phyloP scores from a whole-genome alignment of 2,113 vertebrate genomes.

The Argyrosomus japonicus region DNA sequence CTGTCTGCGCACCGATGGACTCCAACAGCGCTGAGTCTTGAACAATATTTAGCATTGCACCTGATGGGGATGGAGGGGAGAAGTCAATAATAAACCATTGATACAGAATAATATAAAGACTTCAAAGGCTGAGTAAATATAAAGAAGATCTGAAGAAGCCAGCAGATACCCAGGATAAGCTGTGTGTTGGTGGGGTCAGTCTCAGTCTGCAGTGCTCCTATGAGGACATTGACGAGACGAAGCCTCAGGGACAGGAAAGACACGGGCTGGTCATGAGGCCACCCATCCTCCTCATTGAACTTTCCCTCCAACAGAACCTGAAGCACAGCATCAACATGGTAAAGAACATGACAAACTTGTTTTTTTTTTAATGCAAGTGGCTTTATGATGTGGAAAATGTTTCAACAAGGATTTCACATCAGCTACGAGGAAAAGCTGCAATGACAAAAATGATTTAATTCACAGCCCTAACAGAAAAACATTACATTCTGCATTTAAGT shows the following conservation, averaged over 20 bases:
- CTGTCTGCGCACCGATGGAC: constrained; percentile 94
- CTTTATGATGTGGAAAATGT: not conserved
- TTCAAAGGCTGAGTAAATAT: not conserved
- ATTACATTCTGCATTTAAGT: not conserved
- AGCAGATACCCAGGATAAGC: constrained; percentile 91
- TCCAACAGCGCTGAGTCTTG: constrained; percentile 96
- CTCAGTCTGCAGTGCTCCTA: constrained; percentile 96
- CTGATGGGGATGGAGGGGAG: constrained; percentile 72
- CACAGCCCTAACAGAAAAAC: not conserved
- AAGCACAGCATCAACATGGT: constrained; percentile 24
- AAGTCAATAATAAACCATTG: not conserved
- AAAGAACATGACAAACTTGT: not conserved
- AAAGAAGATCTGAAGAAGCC: not conserved
- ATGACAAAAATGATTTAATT: not conserved
- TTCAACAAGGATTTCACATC: not conserved
- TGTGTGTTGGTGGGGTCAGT: constrained; percentile 97
- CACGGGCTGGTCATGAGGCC: constrained; percentile 91
- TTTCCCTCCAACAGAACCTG: constrained; percentile 96
- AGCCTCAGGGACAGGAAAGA: constrained; percentile 95
- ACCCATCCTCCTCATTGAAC: constrained; percentile 93
- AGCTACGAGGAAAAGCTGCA: not conserved
- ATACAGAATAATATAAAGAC: not conserved
- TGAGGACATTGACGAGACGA: constrained; percentile 95
- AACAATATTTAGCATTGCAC: constrained; percentile 97
- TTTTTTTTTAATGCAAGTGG: not conserved